A percentile compares a stretch with the other conserved stretches of the same genome.
phyloP scores from a whole-genome alignment of 2,797 vertebrate species.

The Calcarius lapponicus region DNA sequence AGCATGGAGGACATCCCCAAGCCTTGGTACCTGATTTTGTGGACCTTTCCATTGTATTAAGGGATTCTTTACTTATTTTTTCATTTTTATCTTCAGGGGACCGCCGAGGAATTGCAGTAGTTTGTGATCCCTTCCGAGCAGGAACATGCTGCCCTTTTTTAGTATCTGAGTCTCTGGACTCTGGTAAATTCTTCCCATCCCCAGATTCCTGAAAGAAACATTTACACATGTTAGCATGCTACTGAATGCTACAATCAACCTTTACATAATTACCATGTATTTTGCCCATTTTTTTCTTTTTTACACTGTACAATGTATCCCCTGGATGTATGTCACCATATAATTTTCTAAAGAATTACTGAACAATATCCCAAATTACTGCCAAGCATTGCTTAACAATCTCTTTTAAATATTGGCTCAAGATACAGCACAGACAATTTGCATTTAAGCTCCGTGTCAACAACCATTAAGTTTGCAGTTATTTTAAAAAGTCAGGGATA shows the following conservation, averaged over 20 bases:
- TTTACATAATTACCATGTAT: rapidly evolving
- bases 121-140: slow-evolving; percentile 72
- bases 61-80: slow-evolving; percentile 75
- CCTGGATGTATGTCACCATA: background rate
- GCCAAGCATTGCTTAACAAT: background rate
- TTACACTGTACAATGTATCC: background rate
- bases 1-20: background rate
- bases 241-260: background rate
- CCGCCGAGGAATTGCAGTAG: slow-evolving; percentile 60
- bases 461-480: background rate
- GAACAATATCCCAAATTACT: background rate
- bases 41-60: slow-evolving; percentile 56
- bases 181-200: slow-evolving; percentile 80
- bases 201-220: slow-evolving; percentile 80
- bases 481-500: background rate
- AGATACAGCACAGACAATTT: background rate
- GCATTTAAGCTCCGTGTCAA: background rate
- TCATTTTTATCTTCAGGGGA: slow-evolving; percentile 79
- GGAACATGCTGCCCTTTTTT: slow-evolving; percentile 74
- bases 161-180: slow-evolving; percentile 79
- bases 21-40: slow-evolving; percentile 80
- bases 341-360: background rate
- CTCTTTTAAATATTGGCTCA: background rate
- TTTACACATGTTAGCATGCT: background rate
- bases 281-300: background rate